A percentile compares a stretch with the other conserved stretches of the same genome.
These are phyloP conservation scores for Triplophysa tibetana DNA, from an alignment of 2,113 vertebrate genomes.

Conservation along the genomic window DNA sequence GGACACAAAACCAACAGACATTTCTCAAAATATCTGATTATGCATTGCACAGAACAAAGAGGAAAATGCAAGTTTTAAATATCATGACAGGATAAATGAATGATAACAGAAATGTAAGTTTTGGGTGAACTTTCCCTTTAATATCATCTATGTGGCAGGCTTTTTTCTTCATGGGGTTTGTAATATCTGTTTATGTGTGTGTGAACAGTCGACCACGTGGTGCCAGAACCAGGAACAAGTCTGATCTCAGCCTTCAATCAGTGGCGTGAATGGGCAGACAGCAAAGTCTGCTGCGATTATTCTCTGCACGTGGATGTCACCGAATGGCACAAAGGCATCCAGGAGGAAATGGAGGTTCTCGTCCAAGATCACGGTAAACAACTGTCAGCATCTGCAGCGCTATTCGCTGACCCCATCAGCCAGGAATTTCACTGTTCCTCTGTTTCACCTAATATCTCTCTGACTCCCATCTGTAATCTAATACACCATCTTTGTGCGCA, in stretches of 20 bases:
- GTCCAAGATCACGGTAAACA: slow-evolving; percentile 93
- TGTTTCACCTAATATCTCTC: slow-evolving; percentile 4
- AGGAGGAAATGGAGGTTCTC: slow-evolving; percentile 95
- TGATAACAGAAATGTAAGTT: no score
- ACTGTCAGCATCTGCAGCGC: not conserved
- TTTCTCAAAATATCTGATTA: no score
- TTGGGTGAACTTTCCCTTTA: no score
- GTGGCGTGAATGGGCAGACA: slow-evolving; percentile 95
- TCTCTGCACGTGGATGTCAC: slow-evolving; percentile 96
- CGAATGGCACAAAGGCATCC: slow-evolving; percentile 93
- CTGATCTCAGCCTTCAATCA: slow-evolving; percentile 91
- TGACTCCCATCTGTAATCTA: slow-evolving; percentile 1
- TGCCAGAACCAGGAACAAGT: slow-evolving; percentile 88
- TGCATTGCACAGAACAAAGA: no score
- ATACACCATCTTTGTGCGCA: slow-evolving; percentile 58
- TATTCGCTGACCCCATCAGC: not conserved
- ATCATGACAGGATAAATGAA: no score
- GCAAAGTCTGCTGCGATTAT: slow-evolving; percentile 96
- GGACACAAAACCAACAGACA: no score
- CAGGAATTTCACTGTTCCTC: slow-evolving; percentile 16
- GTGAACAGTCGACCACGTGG: slow-evolving; percentile 88
- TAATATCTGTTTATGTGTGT: slow-evolving; percentile 32
- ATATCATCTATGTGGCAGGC: no score
- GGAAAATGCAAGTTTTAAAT: no score
- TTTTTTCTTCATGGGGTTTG: no score